phyloP scores from a whole-genome alignment of 2,797 vertebrate species.

The Syngnathus rostellatus region DNA sequence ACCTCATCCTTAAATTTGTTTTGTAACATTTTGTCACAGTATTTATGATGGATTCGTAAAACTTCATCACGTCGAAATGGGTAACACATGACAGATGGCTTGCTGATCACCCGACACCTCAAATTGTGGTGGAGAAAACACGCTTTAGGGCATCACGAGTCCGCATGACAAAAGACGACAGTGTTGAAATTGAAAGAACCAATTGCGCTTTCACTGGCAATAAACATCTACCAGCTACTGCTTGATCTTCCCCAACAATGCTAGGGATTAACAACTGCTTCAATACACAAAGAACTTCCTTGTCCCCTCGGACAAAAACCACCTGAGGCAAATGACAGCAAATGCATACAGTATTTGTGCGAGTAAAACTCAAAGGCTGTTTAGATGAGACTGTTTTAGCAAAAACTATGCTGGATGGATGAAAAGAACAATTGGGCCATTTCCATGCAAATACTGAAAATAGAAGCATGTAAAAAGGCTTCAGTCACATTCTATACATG shows the following conservation, averaged over 20 bases:
- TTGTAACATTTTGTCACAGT: background rate
- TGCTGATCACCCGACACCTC: slow-evolving; percentile 39
- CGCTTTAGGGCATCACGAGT: slow-evolving; percentile 28
- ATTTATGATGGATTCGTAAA: slow-evolving; percentile 10
- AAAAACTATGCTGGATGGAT: background rate
- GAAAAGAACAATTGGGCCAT: no score
- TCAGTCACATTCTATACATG: no score
- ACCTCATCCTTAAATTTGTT: slow-evolving; percentile 11
- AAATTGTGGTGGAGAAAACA: slow-evolving; percentile 24
- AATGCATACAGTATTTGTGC: background rate
- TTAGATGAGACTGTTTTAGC: background rate
- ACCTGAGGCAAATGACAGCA: slow-evolving; percentile 21
- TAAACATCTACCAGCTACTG: slow-evolving; percentile 39
- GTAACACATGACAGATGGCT: slow-evolving; percentile 44
- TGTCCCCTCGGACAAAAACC: slow-evolving; percentile 24
- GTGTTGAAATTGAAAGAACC: slow-evolving; percentile 32
- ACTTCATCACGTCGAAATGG: slow-evolving; percentile 7
- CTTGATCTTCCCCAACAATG: slow-evolving; percentile 52
- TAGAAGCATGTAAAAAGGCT: background rate
- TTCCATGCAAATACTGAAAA: background rate
- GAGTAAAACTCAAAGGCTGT: background rate
- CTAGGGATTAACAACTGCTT: slow-evolving; percentile 49
- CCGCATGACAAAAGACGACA: slow-evolving; percentile 33
- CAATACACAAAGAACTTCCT: slow-evolving; percentile 41
- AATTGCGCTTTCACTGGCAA: slow-evolving; percentile 49